These are phyloP conservation scores for Silvanus unidentatus DNA, from an alignment of 2,888 invertebrate genomes.

Conservation along the genomic window DNA sequence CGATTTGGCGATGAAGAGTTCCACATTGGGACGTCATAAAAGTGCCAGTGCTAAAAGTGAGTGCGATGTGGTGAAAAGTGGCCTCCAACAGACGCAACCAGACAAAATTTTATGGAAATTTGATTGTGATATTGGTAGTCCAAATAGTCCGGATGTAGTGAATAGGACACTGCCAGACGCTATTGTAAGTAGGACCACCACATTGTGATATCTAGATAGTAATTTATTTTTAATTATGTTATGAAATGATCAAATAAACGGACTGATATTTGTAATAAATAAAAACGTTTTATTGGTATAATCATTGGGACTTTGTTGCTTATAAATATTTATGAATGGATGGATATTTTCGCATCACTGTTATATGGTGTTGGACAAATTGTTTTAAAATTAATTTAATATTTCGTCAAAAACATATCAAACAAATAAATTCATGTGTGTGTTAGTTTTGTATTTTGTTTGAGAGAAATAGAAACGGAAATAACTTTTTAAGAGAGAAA, in stretches of 20 bases:
- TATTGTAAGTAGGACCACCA: conserved; percentile 44
- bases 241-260: conserved; percentile 15
- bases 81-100: conserved; percentile 73
- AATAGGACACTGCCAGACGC: conserved; percentile 40
- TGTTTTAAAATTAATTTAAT: too few relatives aligned
- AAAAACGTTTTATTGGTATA: background rate
- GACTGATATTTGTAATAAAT: conserved; percentile 27
- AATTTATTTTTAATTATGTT: conserved; percentile 9
- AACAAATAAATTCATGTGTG: too few relatives aligned
- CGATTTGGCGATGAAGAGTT: conserved; percentile 16
- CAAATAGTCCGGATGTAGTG: conserved; percentile 45
- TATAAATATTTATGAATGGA: background rate
- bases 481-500: background rate
- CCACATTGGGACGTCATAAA: conserved; percentile 14
- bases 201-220: conserved; percentile 41
- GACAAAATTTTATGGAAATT: conserved; percentile 46
- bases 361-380: too few relatives aligned
- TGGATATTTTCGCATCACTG: too few relatives aligned
- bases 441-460: too few relatives aligned
- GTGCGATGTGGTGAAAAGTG: conserved; percentile 85
- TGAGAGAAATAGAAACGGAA: too few relatives aligned
- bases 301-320: background rate
- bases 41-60: conserved; percentile 42
- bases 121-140: conserved; percentile 44
- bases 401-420: too few relatives aligned